These are phyloP conservation scores for Lepas anatifera DNA, from an alignment of 2,888 invertebrate species.

Conservation along the genomic window DNA sequence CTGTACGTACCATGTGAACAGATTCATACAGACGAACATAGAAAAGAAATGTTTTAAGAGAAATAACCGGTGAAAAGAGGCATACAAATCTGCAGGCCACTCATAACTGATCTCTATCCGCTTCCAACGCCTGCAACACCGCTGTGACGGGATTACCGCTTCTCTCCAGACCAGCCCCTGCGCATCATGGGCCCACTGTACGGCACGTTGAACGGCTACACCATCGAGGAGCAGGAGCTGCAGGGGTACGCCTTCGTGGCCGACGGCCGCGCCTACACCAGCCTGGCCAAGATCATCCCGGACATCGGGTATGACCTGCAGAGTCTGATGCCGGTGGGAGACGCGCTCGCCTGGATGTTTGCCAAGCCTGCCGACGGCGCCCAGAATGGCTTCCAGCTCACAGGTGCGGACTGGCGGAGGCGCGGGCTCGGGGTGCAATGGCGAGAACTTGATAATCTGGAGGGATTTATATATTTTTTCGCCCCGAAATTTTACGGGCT, in stretches of 20 bases:
- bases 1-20: no score
- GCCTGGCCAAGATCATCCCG: conserved; percentile 65
- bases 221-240: conserved; percentile 60
- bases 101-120: no score
- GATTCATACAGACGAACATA: no score
- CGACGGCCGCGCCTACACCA: conserved; percentile 80
- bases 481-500: no score
- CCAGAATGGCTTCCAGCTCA: conserved; percentile 78
- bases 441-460: no score
- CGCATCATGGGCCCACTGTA: conserved; percentile 79
- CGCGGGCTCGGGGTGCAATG: background rate
- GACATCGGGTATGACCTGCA: conserved; percentile 65
- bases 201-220: conserved; percentile 65
- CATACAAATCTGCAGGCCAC: no score
- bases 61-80: no score
- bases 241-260: conserved; percentile 83
- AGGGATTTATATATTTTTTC: no score
- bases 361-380: conserved; percentile 57
- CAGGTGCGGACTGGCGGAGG: conserved; percentile 39
- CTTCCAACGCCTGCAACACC: no score
- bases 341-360: conserved; percentile 85
- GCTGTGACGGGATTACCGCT: no score
- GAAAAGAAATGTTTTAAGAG: no score
- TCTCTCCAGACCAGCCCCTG: conserved; percentile 57
- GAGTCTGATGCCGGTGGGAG: conserved; percentile 68